Conservation (phyloP, 2,888 invertebrate genomes). For the Melieria picta region DNA sequence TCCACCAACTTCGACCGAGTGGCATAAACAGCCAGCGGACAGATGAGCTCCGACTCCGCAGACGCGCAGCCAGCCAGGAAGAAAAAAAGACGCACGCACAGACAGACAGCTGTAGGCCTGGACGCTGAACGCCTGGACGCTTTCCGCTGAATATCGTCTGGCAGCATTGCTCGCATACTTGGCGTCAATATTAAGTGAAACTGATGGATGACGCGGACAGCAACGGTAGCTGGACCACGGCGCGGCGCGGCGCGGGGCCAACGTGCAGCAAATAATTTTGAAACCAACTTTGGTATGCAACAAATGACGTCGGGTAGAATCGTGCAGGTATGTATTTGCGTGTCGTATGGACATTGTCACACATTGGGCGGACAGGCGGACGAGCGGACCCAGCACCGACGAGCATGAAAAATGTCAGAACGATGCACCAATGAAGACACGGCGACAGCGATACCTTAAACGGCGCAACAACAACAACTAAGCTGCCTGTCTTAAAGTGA, state of each 20-base stretch:
- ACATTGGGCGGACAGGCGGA: constrained; percentile 20
- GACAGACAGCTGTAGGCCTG: too few relatives aligned
- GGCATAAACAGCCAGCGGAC: background rate
- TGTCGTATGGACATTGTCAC: constrained; percentile 54
- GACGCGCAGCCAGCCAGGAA: background rate
- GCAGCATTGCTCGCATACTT: constrained; percentile 64
- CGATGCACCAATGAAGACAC: too few relatives aligned
- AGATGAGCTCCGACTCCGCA: background rate
- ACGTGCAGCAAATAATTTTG: constrained; percentile 51
- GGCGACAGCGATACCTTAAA: too few relatives aligned
- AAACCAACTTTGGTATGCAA: constrained; percentile 64
- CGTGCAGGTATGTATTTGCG: constrained; percentile 63
- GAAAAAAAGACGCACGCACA: too few relatives aligned
- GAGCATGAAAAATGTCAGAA: too few relatives aligned
- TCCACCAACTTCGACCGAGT: background rate
- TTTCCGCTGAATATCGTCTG: constrained; percentile 53
- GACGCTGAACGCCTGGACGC: too few relatives aligned
- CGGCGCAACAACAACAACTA: too few relatives aligned
- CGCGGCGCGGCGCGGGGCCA: constrained; percentile 5
- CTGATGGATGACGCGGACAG: constrained; percentile 56
- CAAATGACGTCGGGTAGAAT: constrained; percentile 64
- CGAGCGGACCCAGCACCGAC: background rate
- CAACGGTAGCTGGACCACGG: background rate
- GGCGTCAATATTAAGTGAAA: constrained; percentile 66
- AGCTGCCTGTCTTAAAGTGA: too few relatives aligned